Conservation (phyloP, 2,888 invertebrate genomes). For the Archips crataeganus region DNA sequence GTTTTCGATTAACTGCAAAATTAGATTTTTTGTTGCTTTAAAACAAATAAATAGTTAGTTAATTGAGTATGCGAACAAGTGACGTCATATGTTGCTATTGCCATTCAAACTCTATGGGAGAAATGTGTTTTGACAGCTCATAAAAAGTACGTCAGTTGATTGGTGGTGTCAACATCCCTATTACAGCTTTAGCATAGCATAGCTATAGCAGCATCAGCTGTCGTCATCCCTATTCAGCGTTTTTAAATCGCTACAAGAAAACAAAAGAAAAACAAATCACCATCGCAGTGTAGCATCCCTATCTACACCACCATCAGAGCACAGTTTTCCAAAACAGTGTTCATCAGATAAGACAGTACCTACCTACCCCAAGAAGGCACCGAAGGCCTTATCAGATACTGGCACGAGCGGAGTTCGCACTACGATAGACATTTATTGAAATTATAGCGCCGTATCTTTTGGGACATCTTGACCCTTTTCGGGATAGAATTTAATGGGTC, state of each 20-base stretch:
- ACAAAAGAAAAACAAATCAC: background rate
- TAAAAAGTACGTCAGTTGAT: no score
- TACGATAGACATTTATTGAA: slow-evolving; percentile 72
- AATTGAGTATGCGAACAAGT: no score
- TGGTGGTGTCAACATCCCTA: no score
- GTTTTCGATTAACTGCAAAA: no score
- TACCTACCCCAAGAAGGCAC: slow-evolving; percentile 12
- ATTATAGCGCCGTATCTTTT: slow-evolving; percentile 66
- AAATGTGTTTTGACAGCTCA: no score
- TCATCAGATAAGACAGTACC: slow-evolving; percentile 10
- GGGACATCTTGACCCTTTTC: slow-evolving; percentile 61
- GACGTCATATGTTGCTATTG: no score
- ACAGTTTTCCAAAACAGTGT: slow-evolving; percentile 1
- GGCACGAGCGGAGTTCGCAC: slow-evolving; percentile 41
- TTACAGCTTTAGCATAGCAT: no score
- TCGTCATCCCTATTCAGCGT: no score
- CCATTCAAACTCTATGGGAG: no score
- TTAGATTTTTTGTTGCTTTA: no score
- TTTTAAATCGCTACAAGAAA: background rate
- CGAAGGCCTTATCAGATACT: slow-evolving; percentile 28
- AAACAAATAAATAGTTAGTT: no score
- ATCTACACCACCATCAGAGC: background rate
- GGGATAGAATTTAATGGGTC: slow-evolving; percentile 61
- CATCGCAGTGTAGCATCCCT: background rate
- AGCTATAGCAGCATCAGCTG: no score